Evolutionary conservation across 35 echinoderm and acorn worm species (phyloP), one percentile per base, ranked within the genome.

Genomic region (Amphiura filiformis): DNA sequence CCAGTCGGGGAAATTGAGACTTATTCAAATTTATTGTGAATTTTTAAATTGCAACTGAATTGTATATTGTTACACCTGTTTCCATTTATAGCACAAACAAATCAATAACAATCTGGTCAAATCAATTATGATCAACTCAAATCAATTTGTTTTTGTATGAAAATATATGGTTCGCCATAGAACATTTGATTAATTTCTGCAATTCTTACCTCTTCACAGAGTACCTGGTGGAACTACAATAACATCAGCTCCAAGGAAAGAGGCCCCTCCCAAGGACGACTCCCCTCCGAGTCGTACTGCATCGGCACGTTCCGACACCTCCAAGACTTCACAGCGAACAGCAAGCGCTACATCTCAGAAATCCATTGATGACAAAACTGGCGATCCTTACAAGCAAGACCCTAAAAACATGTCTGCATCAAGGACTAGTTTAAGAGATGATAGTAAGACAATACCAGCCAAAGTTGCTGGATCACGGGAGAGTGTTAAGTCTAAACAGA

Each of bases 271-370:
- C n/a, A n/a, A n/a, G n/a, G n/a, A n/a, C n/a, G n/a, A n/a, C n/a
- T n/a, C n/a, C n/a, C 15, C 61, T 15, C 61, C 61, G 26, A 70
- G 61, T 23, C 64, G 83, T 31, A 85, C 47, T 34, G 56, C 32
- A 36, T 85, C 83, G 36, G 34, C 56, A 35, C 32, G 37, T 23
- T 56, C 83, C 3, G 65, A 61, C 36, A 32, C 56, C 31, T 38
- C 52, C 23, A 40, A 22, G n/a, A 85, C 35, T 34, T 85, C 83
- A 37, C 56, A 64, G 26, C 47, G 56, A 34, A 34, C 31, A 37
- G 13, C 52, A 0, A 65, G 49, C 35, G 83, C 83, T 61, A 15
- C 56, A 31, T 85, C 83, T 37, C 83, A 85, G 83, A 85, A 70
- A 64, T 85, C 83, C 31, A 39, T 37, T 22, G 83, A 33, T 65